Base-by-base conservation (phyloP, 2,113 vertebrate species). In the Ammospiza caudacuta region DNA sequence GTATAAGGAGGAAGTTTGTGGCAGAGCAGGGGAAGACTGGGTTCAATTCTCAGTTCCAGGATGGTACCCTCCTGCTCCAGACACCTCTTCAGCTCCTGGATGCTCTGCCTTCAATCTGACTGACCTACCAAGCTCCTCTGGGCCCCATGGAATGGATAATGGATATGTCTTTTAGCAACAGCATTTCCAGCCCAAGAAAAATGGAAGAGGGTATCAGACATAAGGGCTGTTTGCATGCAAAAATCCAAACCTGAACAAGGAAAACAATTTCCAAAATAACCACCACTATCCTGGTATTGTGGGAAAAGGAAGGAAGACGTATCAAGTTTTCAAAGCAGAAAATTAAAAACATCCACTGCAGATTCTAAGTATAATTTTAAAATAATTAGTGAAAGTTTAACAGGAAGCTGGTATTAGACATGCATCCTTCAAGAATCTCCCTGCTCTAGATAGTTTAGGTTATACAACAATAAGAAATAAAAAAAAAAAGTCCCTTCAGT, bases 1-100 rank as follows among this genome's bases (percentile, higher is more conserved):
- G 6, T 41, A 66, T 2, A 94, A 83, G 90, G 41, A 97, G 95
- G 95, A 96, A 96, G 92, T 92, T 72, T 73, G 83, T 79, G 86
- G 80, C 52, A 84, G 69, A 87, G 46, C 44, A 91, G 54, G 49
- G 62, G 37, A 89, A 29, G 58, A 90, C 23, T 68, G 44, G 58
- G 68, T 89, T 94, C 1, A 0, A 76, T 64, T 93, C 85, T 94
- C 52, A 43, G 52, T 82, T 89, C 83, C 76, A 94, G 64, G 47
- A 72, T 0, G 0, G 44, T 29, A 55, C 52, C 59, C 43, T 43
- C 73, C 78, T 15, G 54, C 61, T 69, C 6, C n/a, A 89, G n/a
- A 46, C 44, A 92, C 15, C 25, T 75, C 35, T 69, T 54, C 57
- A 88, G 33, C 68, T 83, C 78, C 41, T 35, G 66, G 41, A 57